Evolutionary conservation across 2,113 vertebrate genomes (phyloP), one percentile per base, ranked within the genome.

Genomic region (Larimichthys crocea): DNA sequence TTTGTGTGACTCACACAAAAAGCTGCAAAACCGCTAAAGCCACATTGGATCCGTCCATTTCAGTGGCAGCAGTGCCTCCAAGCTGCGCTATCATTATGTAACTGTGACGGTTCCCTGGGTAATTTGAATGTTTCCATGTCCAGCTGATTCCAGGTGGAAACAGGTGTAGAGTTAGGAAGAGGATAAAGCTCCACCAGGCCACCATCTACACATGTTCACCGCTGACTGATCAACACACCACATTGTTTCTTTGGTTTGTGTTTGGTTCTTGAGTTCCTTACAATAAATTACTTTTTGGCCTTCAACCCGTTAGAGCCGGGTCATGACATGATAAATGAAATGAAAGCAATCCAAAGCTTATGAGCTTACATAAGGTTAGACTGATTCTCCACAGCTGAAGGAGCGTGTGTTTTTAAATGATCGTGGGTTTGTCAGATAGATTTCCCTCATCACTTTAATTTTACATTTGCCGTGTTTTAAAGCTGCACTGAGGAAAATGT

Each of bases 341-440:
- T 88, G 75, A 82, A 86, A 84, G 85, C 85, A 86, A 87, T 87
- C 83, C 80, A 66, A 84, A 40, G 73, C 85, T 80, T 75, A 81
- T 76, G 83, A 82, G 87, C 62, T 85, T 76, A 81, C 53, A 60
- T 56, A 55, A 78, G 86, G 83, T 84, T 79, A 74, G 77, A 72
- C 2, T 83, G 73, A 71, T 88, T 76, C 69, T 62, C 73, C 5
- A n/a, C 83, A 29, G 76, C 31, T 60, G 53, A 74, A 7, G 52
- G 60, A 74, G 7, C 57, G 60, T 74, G 29, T 80, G 52, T 76
- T 66, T 79, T 76, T 40, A 79, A 69, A 74, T 14, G 69, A 79
- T 49, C 19, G 48, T 67, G 70, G 76, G 11, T 55, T 65, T 70
- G 80, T 75, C 70, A 60, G 50, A 87, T 77, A 44, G 19, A 10